Evolutionary conservation across 1,140 invertebrate species (phyloP), one percentile per base, ranked within the genome.

Genomic region (Whitmania pigra): DNA sequence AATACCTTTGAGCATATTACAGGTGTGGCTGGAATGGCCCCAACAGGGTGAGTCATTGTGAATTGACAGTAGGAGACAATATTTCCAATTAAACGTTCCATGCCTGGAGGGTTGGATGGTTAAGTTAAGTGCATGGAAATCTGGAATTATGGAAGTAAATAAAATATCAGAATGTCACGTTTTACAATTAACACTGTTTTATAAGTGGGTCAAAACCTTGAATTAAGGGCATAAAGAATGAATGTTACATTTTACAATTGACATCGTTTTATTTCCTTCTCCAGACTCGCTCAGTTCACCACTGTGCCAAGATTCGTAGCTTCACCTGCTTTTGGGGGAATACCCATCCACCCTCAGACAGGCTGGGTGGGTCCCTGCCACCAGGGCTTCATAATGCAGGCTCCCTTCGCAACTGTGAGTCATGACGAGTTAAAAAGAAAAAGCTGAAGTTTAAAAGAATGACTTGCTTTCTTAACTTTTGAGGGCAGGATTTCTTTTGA

Each of bases 351-450:
- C 22, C 57, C 57, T 13, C 22, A 22, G 22, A 31, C 29, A 0
- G 29, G 29, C 57, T 22, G 57, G 29, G 57, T 22, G 29, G 57
- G 57, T 25, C 22, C 22, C 9, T 22, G 22, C 11, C 57, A 22
- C 22, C 57, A 63, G 20, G 29, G 22, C 9, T 63, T 63, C 57
- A 31, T 63, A 22, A 63, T 63, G 57, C 57, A 63, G 22, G 18
- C 22, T 13, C 57, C 57, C 9, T 63, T 63, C 57, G 29, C 57
- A 25, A 31, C 57, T 63, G 57, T 63, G 29, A 63, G 57, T 63
- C 29, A 49, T 11, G 13, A 49, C 15, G 9, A 49, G 13, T 15
- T 49, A 5, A 49, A 11, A 49, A 49, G n/a, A n/a, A n/a, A n/a
- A n/a, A n/a, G 40, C 13, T 43, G 40, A 15, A 49, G 43, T 63